Percentiles rank a stretch among this genome's conserved stretches.
Evolutionary conservation across 2,113 vertebrate species (phyloP).

Genomic region (Talpa occidentalis): DNA sequence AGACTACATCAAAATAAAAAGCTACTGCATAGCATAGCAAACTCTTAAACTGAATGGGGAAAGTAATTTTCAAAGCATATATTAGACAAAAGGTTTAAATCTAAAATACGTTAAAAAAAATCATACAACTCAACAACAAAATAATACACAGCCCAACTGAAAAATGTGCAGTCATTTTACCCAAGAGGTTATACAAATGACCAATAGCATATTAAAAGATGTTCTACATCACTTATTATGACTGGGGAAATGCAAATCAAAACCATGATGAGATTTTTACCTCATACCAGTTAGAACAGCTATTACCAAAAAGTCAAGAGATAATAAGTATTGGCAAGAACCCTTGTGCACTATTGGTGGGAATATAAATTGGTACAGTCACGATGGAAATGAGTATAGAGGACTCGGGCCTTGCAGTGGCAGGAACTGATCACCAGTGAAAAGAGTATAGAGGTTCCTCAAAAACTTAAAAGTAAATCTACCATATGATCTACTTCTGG

Average conservation of each 20-base stretch:
- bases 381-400: neutral
- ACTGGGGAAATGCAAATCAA: neutral
- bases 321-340: neutral
- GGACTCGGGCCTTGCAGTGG: too few relatives aligned
- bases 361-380: neutral
- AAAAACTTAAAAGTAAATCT: neutral
- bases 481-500: neutral
- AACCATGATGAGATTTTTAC: neutral
- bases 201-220: neutral
- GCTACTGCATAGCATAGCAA: neutral
- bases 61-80: neutral
- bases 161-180: neutral
- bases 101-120: neutral
- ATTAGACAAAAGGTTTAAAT: neutral
- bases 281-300: neutral
- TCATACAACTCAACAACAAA: neutral
- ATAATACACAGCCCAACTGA: neutral
- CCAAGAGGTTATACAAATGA: neutral
- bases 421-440: too few relatives aligned
- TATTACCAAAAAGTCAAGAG: neutral
- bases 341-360: neutral
- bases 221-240: neutral
- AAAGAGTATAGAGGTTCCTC: neutral
- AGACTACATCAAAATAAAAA: neutral
- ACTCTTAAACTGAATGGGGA: neutral